phyloP scores from a whole-genome alignment of 2,888 invertebrate species.

The Phasia obesa region DNA sequence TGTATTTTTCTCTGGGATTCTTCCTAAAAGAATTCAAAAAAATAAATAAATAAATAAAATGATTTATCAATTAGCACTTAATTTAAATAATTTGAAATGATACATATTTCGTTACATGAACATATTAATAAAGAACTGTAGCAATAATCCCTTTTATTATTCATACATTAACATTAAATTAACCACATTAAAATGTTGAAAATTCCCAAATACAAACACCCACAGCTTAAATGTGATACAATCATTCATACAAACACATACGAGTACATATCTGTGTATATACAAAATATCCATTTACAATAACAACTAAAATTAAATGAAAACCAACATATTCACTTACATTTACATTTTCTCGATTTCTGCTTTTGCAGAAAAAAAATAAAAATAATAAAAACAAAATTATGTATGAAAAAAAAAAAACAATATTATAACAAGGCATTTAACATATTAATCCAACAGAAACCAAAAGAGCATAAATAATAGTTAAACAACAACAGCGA shows the following conservation, averaged over 20 bases:
- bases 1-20: background rate
- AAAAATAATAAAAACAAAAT: background rate
- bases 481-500: constrained; percentile 60
- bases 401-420: background rate
- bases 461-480: constrained; percentile 68
- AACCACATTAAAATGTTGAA: constrained; percentile 55
- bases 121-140: constrained; percentile 2
- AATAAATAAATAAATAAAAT: constrained; percentile 13
- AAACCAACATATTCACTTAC: constrained; percentile 47
- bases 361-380: constrained; percentile 35
- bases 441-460: constrained; percentile 67
- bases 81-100: constrained; percentile 3
- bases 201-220: constrained; percentile 46
- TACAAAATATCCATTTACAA: constrained; percentile 42
- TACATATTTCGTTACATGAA: background rate
- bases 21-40: background rate
- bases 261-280: background rate
- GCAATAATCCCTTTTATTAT: constrained; percentile 40
- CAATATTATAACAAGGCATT: constrained; percentile 57
- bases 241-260: constrained; percentile 6
- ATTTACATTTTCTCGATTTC: constrained; percentile 33
- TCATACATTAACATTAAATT: constrained; percentile 47
- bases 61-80: constrained; percentile 37
- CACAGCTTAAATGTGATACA: constrained; percentile 47
- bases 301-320: constrained; percentile 30